phyloP scores from a whole-genome alignment of 2,888 invertebrate species.

The Netelia melanura region DNA sequence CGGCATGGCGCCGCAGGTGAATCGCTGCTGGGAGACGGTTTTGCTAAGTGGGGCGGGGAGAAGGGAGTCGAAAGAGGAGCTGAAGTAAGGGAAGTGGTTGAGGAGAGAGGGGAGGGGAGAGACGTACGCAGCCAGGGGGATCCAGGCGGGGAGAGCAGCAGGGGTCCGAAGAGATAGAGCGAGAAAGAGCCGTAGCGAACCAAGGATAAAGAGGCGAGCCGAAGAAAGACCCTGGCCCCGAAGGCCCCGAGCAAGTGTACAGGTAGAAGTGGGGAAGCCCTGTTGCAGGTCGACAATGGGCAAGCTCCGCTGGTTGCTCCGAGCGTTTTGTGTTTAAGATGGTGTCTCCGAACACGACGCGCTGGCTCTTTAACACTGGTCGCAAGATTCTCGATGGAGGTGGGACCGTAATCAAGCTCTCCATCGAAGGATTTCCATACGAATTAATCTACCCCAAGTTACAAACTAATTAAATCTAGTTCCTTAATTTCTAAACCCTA shows the following conservation, averaged over 20 bases:
- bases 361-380: conserved; percentile 43
- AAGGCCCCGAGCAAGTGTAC: conserved; percentile 34
- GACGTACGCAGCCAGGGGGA: background rate
- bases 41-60: conserved; percentile 60
- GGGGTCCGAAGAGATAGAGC: conserved; percentile 31
- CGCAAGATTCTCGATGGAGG: background rate
- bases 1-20: conserved; percentile 81
- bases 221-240: conserved; percentile 42
- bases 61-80: no score
- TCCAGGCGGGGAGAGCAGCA: conserved; percentile 48
- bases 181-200: conserved; percentile 47
- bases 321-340: conserved; percentile 57
- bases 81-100: background rate
- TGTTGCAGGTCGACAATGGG: conserved; percentile 49
- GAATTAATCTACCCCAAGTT: no score
- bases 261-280: conserved; percentile 64
- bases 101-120: background rate
- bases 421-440: no score
- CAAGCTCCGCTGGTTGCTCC: conserved; percentile 23
- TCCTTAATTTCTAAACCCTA: no score
- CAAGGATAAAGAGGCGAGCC: conserved; percentile 53
- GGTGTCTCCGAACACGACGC: conserved; percentile 61
- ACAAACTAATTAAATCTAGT: no score
- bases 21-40: conserved; percentile 74
- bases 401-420: no score